A percentile compares a stretch with the other conserved stretches of the same genome.
Evolutionary conservation across 2,888 invertebrate genomes (phyloP).

Genomic region (Amitus sp.): DNA sequence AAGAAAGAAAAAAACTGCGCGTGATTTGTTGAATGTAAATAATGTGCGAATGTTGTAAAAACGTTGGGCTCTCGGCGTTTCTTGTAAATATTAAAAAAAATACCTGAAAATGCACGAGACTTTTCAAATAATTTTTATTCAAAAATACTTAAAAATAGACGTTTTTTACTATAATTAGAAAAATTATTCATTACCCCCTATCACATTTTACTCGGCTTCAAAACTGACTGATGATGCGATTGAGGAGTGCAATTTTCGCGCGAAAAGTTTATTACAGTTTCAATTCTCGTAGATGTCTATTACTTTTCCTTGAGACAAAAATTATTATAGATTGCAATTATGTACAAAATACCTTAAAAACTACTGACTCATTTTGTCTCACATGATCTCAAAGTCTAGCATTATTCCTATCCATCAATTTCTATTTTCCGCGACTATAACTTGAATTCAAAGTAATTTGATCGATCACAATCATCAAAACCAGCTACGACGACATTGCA

Average conservation of each 20-base stretch:
- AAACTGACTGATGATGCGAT: not conserved
- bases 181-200: not conserved
- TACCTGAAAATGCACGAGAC: too few relatives aligned
- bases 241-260: not conserved
- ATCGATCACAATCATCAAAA: too few relatives aligned
- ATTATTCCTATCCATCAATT: too few relatives aligned
- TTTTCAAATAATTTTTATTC: too few relatives aligned
- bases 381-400: too few relatives aligned
- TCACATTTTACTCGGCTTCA: not conserved
- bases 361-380: not conserved
- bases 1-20: slow-evolving; percentile 47
- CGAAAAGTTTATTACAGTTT: not conserved
- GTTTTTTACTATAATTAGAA: not conserved
- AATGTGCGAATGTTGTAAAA: too few relatives aligned
- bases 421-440: too few relatives aligned
- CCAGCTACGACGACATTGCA: too few relatives aligned
- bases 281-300: not conserved
- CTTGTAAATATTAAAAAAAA: too few relatives aligned
- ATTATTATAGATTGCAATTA: not conserved
- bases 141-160: not conserved
- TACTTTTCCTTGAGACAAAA: not conserved
- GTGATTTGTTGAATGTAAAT: too few relatives aligned
- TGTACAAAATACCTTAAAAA: not conserved
- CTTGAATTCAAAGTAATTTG: too few relatives aligned
- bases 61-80: too few relatives aligned